A percentile compares a stretch with the other conserved stretches of the same genome.
Conservation (phyloP, 2,113 vertebrate species). For the Sphaerodactylus townsendi region DNA sequence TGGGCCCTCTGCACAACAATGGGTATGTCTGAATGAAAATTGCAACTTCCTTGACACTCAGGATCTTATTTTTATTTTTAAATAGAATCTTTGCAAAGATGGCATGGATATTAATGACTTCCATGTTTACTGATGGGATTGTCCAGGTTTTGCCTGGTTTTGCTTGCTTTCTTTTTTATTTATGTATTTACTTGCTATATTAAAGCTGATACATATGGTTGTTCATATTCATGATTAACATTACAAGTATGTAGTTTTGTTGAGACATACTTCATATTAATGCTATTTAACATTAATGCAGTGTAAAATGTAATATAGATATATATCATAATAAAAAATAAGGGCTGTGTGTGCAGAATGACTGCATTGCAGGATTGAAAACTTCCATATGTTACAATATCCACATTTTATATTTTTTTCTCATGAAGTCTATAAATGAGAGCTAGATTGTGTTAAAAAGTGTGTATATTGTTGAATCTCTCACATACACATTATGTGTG, state of each 20-base stretch:
- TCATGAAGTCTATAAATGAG: neutral
- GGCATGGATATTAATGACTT: neutral
- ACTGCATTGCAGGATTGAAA: neutral
- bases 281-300: neutral
- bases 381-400: neutral
- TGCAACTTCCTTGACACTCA: neutral
- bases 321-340: neutral
- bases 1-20: neutral
- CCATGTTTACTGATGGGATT: neutral
- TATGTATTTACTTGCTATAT: neutral
- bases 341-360: neutral
- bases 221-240: neutral
- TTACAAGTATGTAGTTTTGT: neutral
- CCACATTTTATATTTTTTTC: neutral
- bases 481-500: neutral
- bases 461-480: neutral
- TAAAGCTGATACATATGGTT: neutral
- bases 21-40: neutral
- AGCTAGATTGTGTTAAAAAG: neutral
- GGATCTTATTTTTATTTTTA: neutral
- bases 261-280: neutral
- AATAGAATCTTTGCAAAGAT: conserved; percentile 9
- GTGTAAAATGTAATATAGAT: neutral
- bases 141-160: too few relatives aligned
- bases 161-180: too few relatives aligned